Conservation (phyloP, 2,113 vertebrate genomes). For the Pelusios castaneus region DNA sequence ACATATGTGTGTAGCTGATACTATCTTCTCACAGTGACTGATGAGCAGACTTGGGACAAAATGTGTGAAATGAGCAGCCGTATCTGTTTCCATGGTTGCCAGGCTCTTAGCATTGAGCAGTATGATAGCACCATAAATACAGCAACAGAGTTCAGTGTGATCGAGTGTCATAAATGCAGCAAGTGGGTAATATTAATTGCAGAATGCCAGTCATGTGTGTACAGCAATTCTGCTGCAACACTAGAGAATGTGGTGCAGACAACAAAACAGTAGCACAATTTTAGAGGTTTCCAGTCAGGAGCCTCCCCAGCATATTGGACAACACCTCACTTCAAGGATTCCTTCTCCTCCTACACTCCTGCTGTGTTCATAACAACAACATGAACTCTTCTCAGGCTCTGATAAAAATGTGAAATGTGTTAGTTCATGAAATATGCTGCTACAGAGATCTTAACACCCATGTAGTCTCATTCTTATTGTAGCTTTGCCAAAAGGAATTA, state of each 20-base stretch:
- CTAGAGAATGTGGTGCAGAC: not conserved
- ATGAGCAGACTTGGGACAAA: slow-evolving; percentile 36
- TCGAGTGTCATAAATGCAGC: not conserved
- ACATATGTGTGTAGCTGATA: not conserved
- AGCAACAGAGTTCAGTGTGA: not conserved
- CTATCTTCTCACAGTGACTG: not conserved
- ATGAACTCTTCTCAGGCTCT: not conserved
- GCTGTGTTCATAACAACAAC: not conserved
- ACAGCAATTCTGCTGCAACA: not conserved
- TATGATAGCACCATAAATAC: not conserved
- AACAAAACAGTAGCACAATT: accelerated
- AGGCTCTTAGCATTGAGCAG: not conserved
- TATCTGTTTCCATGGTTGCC: slow-evolving; percentile 43
- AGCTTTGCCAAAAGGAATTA: slow-evolving; percentile 45
- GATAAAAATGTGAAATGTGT: not conserved
- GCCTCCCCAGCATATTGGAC: not conserved
- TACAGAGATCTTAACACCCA: not conserved
- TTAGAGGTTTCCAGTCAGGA: not conserved
- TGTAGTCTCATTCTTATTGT: slow-evolving; percentile 7
- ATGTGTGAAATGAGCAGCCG: slow-evolving; percentile 32
- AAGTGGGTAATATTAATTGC: not conserved
- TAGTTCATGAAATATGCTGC: not conserved
- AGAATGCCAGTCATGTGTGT: not conserved
- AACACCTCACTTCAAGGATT: not conserved
- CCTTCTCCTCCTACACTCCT: accelerated